Percentiles rank a stretch among this genome's conserved stretches.
Evolutionary conservation across 2,888 invertebrate genomes (phyloP).

Genomic region (Macaria notata): DNA sequence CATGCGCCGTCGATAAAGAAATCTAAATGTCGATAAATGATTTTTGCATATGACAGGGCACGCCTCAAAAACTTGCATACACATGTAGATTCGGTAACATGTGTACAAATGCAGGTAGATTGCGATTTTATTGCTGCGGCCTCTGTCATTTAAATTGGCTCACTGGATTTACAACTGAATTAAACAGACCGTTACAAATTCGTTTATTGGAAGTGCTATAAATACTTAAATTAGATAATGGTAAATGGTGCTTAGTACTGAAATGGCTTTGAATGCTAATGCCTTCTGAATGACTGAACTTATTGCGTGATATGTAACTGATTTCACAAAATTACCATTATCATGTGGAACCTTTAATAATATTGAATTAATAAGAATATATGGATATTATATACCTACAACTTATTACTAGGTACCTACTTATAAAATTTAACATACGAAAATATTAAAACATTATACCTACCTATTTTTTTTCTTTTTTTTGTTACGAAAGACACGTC

Average conservation of each 20-base stretch:
- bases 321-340: slow-evolving; percentile 16
- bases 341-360: neutral
- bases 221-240: slow-evolving; percentile 58
- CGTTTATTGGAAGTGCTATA: slow-evolving; percentile 57
- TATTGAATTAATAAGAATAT: too few relatives aligned
- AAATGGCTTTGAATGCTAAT: slow-evolving; percentile 47
- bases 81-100: slow-evolving; percentile 68
- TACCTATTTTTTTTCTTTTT: too few relatives aligned
- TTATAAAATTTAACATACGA: too few relatives aligned
- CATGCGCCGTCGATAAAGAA: slow-evolving; percentile 68
- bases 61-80: slow-evolving; percentile 37
- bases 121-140: slow-evolving; percentile 53
- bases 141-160: slow-evolving; percentile 65
- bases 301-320: slow-evolving; percentile 27
- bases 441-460: too few relatives aligned
- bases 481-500: too few relatives aligned
- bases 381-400: too few relatives aligned
- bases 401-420: too few relatives aligned
- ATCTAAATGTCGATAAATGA: slow-evolving; percentile 77
- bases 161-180: slow-evolving; percentile 59
- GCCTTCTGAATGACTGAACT: slow-evolving; percentile 28
- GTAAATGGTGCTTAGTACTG: slow-evolving; percentile 46
- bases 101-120: slow-evolving; percentile 65
- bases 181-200: slow-evolving; percentile 70
- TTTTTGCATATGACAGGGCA: slow-evolving; percentile 75